phyloP scores from a whole-genome alignment of 2,888 invertebrate genomes.

The Lordiphosa andalusiaca region DNA sequence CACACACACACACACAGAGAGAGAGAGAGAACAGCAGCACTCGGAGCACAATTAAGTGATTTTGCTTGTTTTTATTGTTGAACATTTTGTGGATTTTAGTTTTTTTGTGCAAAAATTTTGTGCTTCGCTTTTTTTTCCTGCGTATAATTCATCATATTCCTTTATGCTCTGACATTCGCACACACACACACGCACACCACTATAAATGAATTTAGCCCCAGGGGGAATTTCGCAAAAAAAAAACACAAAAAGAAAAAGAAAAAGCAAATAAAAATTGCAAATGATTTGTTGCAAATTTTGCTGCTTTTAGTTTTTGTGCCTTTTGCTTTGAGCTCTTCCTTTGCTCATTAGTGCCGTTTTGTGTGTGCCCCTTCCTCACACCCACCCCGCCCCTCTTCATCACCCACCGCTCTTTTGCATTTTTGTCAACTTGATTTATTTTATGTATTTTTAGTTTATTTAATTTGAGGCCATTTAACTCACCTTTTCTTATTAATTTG shows the following conservation, averaged over 20 bases:
- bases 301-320: slow-evolving; percentile 53
- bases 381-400: slow-evolving; percentile 1
- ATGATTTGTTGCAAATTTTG: slow-evolving; percentile 69
- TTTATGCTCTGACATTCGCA: slow-evolving; percentile 66
- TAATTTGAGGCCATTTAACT: slow-evolving; percentile 27
- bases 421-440: slow-evolving; percentile 70
- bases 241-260: slow-evolving; percentile 31
- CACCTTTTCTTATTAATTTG: slow-evolving; percentile 11
- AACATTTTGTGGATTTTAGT: slow-evolving; percentile 65
- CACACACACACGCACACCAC: slow-evolving; percentile 22
- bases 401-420: slow-evolving; percentile 39
- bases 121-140: slow-evolving; percentile 30
- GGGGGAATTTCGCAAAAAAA: slow-evolving; percentile 60
- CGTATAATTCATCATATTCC: slow-evolving; percentile 68
- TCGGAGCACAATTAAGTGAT: slow-evolving; percentile 59
- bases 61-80: slow-evolving; percentile 60
- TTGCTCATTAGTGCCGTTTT: slow-evolving; percentile 67
- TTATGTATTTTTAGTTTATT: slow-evolving; percentile 24
- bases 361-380: slow-evolving; percentile 25
- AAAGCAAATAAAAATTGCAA: slow-evolving; percentile 59
- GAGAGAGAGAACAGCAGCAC: no score
- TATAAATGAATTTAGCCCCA: slow-evolving; percentile 62
- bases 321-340: slow-evolving; percentile 48
- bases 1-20: slow-evolving; percentile 28
- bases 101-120: slow-evolving; percentile 54